Conservation (phyloP, 2,113 vertebrate genomes). For the Dermatemys mawii region DNA sequence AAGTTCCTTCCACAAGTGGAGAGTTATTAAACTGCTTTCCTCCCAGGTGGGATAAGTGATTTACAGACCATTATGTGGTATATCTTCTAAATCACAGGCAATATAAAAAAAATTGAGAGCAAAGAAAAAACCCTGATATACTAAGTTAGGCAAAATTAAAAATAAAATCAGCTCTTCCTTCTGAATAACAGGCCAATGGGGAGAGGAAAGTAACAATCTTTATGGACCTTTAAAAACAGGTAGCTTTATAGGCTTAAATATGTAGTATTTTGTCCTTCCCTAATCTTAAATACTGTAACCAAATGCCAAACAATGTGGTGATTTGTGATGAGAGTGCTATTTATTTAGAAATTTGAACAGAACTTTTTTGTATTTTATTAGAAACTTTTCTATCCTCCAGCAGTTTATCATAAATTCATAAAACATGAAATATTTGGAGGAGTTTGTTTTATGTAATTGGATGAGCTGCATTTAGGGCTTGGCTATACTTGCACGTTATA, state of each 20-base stretch:
- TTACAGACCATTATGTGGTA: conserved; percentile 23
- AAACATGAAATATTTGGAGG: conserved; percentile 6
- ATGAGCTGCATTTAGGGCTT: not conserved
- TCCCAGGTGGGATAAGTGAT: conserved; percentile 27
- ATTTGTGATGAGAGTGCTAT: conserved; percentile 43
- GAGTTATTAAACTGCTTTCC: conserved; percentile 1
- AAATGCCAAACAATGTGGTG: conserved; percentile 44
- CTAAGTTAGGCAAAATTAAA: conserved; percentile 19
- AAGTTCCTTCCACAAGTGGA: not conserved
- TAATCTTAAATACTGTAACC: conserved; percentile 22
- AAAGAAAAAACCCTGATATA: conserved; percentile 48
- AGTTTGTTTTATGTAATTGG: not conserved
- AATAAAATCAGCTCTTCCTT: conserved; percentile 25
- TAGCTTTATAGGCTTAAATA: conserved; percentile 58
- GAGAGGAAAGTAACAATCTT: conserved; percentile 24
- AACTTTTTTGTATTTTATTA: conserved; percentile 57
- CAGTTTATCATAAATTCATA: conserved; percentile 67
- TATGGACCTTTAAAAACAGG: conserved; percentile 36
- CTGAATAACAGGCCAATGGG: conserved; percentile 23
- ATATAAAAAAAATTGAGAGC: not conserved
- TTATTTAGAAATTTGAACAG: conserved; percentile 61
- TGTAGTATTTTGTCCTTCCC: conserved; percentile 47
- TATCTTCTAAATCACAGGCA: not conserved
- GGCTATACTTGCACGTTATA: no score
- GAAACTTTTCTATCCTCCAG: conserved; percentile 61